Conservation (phyloP, 2,797 vertebrate species). For the Poecilia gillii region DNA sequence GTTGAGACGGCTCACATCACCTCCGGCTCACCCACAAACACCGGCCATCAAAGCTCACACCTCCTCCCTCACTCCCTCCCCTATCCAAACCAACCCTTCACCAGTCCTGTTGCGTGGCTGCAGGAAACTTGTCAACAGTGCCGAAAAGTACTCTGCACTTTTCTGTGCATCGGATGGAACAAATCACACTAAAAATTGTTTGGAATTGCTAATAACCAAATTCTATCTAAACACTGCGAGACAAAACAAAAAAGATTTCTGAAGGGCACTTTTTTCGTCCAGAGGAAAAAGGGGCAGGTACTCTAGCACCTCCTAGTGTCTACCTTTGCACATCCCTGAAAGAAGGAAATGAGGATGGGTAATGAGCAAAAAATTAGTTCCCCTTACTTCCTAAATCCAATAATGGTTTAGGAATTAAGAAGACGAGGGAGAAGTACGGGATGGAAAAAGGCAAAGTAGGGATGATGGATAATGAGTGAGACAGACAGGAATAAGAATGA, state of each 20-base stretch:
- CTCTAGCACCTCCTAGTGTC: too few relatives aligned
- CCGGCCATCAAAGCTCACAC: constrained; percentile 18
- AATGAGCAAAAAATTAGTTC: too few relatives aligned
- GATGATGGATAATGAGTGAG: neutral
- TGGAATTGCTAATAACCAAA: neutral
- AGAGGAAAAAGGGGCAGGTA: too few relatives aligned
- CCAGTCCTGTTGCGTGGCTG: constrained; percentile 17
- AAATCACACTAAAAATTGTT: neutral
- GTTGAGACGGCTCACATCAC: constrained; percentile 47
- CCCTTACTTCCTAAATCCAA: too few relatives aligned
- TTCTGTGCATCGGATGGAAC: neutral
- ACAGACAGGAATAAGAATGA: neutral
- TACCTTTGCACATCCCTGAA: too few relatives aligned
- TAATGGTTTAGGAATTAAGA: neutral
- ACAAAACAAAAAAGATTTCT: too few relatives aligned
- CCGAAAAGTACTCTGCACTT: neutral
- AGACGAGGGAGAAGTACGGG: too few relatives aligned
- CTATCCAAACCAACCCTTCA: neutral
- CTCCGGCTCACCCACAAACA: constrained; percentile 29
- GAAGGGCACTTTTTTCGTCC: neutral
- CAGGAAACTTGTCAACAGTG: neutral
- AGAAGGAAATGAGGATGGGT: too few relatives aligned
- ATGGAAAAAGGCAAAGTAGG: neutral
- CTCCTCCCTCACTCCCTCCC: neutral
- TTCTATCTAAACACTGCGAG: too few relatives aligned